phyloP scores from a whole-genome alignment of 2,888 invertebrate genomes.

The Dasysyrphus albostriatus region DNA sequence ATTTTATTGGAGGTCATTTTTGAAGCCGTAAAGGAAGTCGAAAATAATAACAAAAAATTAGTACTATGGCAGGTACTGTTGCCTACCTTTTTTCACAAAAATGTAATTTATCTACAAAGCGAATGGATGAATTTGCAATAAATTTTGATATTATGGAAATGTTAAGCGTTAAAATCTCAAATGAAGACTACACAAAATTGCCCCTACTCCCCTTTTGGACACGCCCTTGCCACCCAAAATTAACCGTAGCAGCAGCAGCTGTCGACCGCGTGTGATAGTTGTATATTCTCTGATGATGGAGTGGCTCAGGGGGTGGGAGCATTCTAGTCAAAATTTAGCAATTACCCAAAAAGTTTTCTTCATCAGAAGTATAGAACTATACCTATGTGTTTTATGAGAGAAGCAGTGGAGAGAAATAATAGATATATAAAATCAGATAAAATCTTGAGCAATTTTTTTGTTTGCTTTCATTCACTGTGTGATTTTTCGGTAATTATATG shows the following conservation, averaged over 20 bases:
- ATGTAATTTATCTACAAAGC: too few species aligned
- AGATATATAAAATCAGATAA: slow-evolving; percentile 4
- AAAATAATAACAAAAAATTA: too few species aligned
- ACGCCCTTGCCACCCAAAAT: slow-evolving; percentile 13
- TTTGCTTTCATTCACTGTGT: neutral
- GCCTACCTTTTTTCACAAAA: too few species aligned
- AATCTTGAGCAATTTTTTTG: neutral
- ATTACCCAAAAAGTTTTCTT: slow-evolving; percentile 59
- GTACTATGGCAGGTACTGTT: too few species aligned
- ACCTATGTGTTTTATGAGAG: neutral
- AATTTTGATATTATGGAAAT: too few species aligned
- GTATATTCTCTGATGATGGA: neutral
- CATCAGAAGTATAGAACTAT: slow-evolving; percentile 1
- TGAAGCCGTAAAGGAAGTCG: too few species aligned
- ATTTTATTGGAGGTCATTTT: too few species aligned
- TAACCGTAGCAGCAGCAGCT: slow-evolving; percentile 36
- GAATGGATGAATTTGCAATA: too few species aligned
- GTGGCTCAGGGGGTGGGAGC: neutral
- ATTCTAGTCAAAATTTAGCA: slow-evolving; percentile 62
- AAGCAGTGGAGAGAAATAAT: neutral
- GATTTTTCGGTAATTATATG: neutral
- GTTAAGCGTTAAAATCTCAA: too few species aligned
- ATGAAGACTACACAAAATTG: too few species aligned
- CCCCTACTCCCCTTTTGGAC: too few species aligned
- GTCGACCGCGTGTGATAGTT: slow-evolving; percentile 49